phyloP scores from a whole-genome alignment of 2,888 invertebrate species.

The Scaptomyza caliginosa region DNA sequence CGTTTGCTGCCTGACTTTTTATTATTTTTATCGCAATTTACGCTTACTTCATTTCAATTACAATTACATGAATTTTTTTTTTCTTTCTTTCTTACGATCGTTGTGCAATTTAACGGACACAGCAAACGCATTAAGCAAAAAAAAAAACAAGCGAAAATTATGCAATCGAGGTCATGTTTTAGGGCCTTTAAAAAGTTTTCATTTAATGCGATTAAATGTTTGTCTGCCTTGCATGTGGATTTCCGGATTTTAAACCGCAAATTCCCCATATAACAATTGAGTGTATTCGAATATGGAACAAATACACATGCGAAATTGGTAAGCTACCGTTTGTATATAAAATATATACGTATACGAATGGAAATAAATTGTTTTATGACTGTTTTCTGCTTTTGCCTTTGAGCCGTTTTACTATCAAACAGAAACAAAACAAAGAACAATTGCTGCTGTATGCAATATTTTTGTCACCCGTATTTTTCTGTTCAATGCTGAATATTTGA shows the following conservation, averaged over 20 bases:
- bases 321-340: background rate
- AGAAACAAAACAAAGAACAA: constrained; percentile 24
- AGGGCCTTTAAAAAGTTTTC: constrained; percentile 12
- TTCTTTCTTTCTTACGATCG: constrained; percentile 29
- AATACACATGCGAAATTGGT: constrained; percentile 21
- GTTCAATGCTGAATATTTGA: constrained; percentile 26
- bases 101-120: constrained; percentile 49
- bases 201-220: constrained; percentile 7
- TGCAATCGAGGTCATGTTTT: constrained; percentile 59
- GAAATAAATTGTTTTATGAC: constrained; percentile 46
- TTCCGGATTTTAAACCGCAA: constrained; percentile 25
- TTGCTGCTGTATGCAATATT: constrained; percentile 60
- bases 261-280: constrained; percentile 5
- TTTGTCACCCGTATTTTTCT: constrained; percentile 55
- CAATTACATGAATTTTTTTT: constrained; percentile 69
- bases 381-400: constrained; percentile 37
- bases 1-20: constrained; percentile 42
- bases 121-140: constrained; percentile 15
- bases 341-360: constrained; percentile 27
- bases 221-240: background rate
- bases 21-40: constrained; percentile 64
- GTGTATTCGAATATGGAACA: background rate
- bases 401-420: constrained; percentile 34
- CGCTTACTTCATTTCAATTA: constrained; percentile 77
- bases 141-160: constrained; percentile 46